These are phyloP conservation scores for Chloroceryle aenea DNA, from an alignment of 2,113 vertebrate species.

Conservation along the genomic window DNA sequence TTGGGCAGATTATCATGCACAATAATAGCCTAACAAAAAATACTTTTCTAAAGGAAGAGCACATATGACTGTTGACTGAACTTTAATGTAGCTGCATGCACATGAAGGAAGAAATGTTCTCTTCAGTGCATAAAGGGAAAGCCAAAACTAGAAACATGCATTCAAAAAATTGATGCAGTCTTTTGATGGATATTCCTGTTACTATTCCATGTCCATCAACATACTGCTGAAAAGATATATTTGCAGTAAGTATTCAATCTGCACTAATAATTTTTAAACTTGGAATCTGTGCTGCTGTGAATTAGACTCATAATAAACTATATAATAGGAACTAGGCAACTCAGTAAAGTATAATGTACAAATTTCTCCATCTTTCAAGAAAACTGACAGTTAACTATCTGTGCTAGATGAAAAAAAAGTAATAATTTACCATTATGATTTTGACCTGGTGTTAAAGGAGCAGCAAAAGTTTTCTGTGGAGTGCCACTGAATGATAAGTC, in stretches of 20 bases:
- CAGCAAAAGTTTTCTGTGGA: conserved; percentile 79
- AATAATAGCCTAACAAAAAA: not conserved
- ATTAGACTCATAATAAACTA: not conserved
- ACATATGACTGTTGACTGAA: not conserved
- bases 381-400: not conserved
- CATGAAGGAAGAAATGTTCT: not conserved
- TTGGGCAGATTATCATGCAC: not conserved
- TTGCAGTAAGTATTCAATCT: not conserved
- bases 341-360: not conserved
- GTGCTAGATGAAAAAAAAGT: not conserved
- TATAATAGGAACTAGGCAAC: not conserved
- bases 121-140: not conserved
- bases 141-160: not conserved
- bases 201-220: not conserved
- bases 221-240: not conserved
- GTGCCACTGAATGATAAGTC: conserved; percentile 78
- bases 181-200: not conserved
- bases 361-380: not conserved
- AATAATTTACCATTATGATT: conserved; percentile 77
- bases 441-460: conserved; percentile 73
- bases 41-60: not conserved
- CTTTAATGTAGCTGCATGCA: not conserved
- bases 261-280: not conserved
- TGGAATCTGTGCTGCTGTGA: not conserved
- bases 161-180: not conserved